Evolutionary conservation across 2,888 invertebrate species (phyloP), one percentile per base, ranked within the genome.

Genomic region (Drosophila picticornis): DNA sequence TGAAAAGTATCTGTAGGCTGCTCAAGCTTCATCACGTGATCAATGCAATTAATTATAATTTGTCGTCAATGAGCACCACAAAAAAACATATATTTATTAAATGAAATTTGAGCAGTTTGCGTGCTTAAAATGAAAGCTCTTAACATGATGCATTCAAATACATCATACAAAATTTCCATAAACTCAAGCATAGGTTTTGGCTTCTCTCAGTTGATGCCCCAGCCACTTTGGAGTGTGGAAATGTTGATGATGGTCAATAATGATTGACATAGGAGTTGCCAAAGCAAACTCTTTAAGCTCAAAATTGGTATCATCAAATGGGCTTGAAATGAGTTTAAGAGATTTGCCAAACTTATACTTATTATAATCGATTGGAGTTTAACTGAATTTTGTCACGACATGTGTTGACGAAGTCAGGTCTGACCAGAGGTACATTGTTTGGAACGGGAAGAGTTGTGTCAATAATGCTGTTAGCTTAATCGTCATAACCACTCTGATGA

Each of bases 21-120:
- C 83, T 83, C 71, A 77, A 87, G 80, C 90, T 81, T 78, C 91
- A 91, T 90, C 90, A 79, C 90, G 90, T 90, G 90, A 90, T 89
- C 90, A 77, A 79, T 81, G 88, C 91, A 90, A 90, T 90, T 91
- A 90, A 85, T 90, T 91, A 89, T 90, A 91, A 91, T 90, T 90
- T 90, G 91, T 90, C 90, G 80, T 87, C 87, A 82, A 90, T 85
- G 75, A 85, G 80, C 73, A 72, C 56, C 51, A 64, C 43, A 58
- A 67, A 48, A 40, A 70, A 58, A 36, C 19, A 56, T 31, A 25
- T 25, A 29, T 16, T 27, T 29, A 50, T 29, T 46, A 46, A 51
- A 29, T 19, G n/a, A 22, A 53, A 59, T 43, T 51, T 38, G 29
- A 56, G 51, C 67, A 76, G 40, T 25, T 53, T 80, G 79, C 75